phyloP scores from a whole-genome alignment of 2,113 vertebrate species.

The Notothenia coriiceps region DNA sequence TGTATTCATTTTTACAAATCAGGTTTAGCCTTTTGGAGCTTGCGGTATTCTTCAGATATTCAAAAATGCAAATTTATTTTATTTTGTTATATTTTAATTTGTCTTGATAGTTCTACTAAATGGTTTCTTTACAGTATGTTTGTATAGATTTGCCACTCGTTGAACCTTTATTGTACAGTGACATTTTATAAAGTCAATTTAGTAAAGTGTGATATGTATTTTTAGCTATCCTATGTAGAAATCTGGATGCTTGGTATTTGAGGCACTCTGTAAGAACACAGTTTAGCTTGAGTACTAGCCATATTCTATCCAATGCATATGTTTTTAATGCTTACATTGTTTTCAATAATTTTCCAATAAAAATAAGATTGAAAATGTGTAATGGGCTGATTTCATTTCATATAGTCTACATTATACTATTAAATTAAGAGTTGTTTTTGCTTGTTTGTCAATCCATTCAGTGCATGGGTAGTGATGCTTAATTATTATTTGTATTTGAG shows the following conservation, averaged over 20 bases:
- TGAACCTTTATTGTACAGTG: constrained; percentile 81
- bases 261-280: constrained; percentile 74
- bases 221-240: constrained; percentile 81
- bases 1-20: constrained; percentile 61
- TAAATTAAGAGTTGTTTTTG: not conserved
- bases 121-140: constrained; percentile 76
- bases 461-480: not conserved
- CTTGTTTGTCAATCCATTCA: not conserved
- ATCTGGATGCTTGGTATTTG: constrained; percentile 78
- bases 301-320: constrained; percentile 80
- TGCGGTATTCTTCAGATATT: constrained; percentile 59
- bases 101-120: constrained; percentile 72
- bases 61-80: constrained; percentile 68
- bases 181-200: constrained; percentile 80
- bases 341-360: constrained; percentile 81
- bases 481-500: not conserved
- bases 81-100: constrained; percentile 77
- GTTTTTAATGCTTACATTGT: constrained; percentile 81
- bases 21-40: constrained; percentile 51
- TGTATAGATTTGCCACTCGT: constrained; percentile 78
- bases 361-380: constrained; percentile 63
- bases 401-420: not conserved
- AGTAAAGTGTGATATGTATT: constrained; percentile 79
- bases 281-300: constrained; percentile 77
- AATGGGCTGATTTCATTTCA: not conserved